These are phyloP conservation scores for Rhogogaster chlorosoma DNA, from an alignment of 2,888 invertebrate species.

Conservation along the genomic window DNA sequence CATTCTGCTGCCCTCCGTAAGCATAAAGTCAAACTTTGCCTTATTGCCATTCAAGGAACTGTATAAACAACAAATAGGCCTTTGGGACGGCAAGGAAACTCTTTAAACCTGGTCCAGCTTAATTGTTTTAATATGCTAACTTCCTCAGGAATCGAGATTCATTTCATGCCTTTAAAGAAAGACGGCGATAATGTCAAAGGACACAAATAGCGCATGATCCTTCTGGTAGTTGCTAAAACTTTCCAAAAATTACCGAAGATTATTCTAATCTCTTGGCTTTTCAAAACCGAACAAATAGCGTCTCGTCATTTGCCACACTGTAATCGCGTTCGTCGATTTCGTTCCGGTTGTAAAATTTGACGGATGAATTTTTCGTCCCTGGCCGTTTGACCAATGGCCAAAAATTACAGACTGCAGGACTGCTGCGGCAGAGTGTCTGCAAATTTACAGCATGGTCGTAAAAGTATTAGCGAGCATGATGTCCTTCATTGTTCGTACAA, in stretches of 20 bases:
- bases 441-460: constrained; percentile 58
- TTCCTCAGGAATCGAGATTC: neutral
- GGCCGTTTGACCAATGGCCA: constrained; percentile 54
- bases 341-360: constrained; percentile 62
- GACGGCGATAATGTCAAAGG: neutral
- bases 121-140: constrained; percentile 71
- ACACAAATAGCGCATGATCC: neutral
- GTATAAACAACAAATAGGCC: constrained; percentile 62
- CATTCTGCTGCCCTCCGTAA: constrained; percentile 44
- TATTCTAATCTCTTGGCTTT: constrained; percentile 4
- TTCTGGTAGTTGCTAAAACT: neutral
- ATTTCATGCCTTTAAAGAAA: neutral
- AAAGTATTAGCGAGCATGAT: constrained; percentile 68
- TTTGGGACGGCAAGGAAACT: constrained; percentile 61
- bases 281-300: constrained; percentile 36
- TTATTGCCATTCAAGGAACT: constrained; percentile 50
- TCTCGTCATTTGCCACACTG: constrained; percentile 48
- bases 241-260: neutral
- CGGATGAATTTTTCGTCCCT: constrained; percentile 38
- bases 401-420: neutral
- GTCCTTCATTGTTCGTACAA: constrained; percentile 66
- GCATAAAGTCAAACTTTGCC: constrained; percentile 54
- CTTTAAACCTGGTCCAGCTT: constrained; percentile 64
- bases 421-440: neutral
- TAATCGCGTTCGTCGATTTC: constrained; percentile 59